Evolutionary conservation across 2,888 invertebrate species (phyloP), one percentile per base, ranked within the genome.

Genomic region (Amphimallon solstitiale): DNA sequence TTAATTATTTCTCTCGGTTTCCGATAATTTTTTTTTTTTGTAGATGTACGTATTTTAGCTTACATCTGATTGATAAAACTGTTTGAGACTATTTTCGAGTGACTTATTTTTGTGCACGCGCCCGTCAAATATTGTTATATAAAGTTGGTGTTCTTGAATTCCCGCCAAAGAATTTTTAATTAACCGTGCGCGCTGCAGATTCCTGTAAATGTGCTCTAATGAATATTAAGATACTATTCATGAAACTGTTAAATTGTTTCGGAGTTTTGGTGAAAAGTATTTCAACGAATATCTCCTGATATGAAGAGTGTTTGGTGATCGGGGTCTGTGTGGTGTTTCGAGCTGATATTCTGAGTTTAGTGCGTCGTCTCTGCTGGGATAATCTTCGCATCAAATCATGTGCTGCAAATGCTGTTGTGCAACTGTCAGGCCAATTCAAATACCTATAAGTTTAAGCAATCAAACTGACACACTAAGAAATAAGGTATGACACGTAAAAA

Each of bases 391-490:
- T 17, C 15, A 21, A 15, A 60, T 14, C 59, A 68, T 65, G 65
- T 68, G 70, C 38, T 90, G 90, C 81, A 82, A 83, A 72, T 89
- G 90, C 81, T 89, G 90, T 81, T 90, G 91, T 81, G 85, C 86
- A 75, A 86, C 87, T 74, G 88, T 88, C 68, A 85, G 88, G 74
- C 90, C 91, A 66, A 88, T 94, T 74, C 87, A 90, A 76, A 86
- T 90, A 71, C 94, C 94, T 70, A 90, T 94, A 79, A 91, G 90
- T 81, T 84, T 92, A 73, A 86, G 79, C 77, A 90, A 89, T 75
- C 91, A 92, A 78, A 93, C 94, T 69, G 93, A 93, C 76, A 82
- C 88, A 70, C 84, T 92, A 71, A 92, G 91, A 66, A 75, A 74
- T 59, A 78, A 76, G 77, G 82, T 82, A 75, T 80, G 80, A 71